Percentiles rank a stretch among this genome's conserved stretches.
Evolutionary conservation across 2,888 invertebrate species (phyloP).

Genomic region (Diaphora mendica): DNA sequence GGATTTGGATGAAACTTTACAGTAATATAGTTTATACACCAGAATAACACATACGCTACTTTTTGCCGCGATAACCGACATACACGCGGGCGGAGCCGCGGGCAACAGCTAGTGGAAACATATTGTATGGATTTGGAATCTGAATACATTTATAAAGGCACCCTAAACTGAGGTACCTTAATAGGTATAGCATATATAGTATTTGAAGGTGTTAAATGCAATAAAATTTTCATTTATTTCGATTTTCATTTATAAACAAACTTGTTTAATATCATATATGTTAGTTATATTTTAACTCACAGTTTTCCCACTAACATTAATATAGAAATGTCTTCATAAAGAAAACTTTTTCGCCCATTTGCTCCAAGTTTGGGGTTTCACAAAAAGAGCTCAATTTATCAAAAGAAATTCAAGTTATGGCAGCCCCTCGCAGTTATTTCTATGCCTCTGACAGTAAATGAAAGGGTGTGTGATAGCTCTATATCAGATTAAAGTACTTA

Average conservation of each 20-base stretch:
- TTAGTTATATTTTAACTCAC: neutral
- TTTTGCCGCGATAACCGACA: too few relatives aligned
- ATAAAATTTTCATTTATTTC: neutral
- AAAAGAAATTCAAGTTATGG: neutral
- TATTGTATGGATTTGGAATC: too few relatives aligned
- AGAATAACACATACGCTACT: too few relatives aligned
- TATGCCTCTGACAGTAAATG: neutral
- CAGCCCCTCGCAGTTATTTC: neutral
- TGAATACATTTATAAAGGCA: too few relatives aligned
- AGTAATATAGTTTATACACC: too few relatives aligned
- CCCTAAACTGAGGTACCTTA: too few relatives aligned
- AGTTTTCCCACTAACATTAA: neutral
- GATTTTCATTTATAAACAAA: neutral
- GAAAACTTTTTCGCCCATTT: neutral
- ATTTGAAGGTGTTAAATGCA: neutral
- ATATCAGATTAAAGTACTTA: neutral
- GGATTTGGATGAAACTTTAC: too few relatives aligned
- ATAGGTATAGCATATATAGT: too few relatives aligned
- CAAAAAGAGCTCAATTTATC: constrained; percentile 1
- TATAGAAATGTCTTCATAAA: neutral
- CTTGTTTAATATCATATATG: neutral
- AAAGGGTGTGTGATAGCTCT: neutral
- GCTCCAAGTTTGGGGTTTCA: neutral
- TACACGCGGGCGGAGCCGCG: too few relatives aligned
- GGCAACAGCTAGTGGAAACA: too few relatives aligned